Evolutionary conservation across 2,888 invertebrate species (phyloP).

Genomic region (Stenolophus ochropezus): DNA sequence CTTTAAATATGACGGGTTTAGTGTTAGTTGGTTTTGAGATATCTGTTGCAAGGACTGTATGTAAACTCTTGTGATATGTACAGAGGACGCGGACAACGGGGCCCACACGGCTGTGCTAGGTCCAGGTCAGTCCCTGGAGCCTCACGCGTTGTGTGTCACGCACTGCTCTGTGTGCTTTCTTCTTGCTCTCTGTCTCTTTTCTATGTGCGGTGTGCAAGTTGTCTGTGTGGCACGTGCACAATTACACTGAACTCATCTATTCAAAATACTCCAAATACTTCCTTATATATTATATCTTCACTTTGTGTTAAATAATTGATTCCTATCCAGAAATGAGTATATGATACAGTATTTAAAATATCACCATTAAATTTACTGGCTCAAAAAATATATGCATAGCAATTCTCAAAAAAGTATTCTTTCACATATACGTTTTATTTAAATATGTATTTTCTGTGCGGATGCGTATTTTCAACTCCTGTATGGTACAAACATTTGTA

Average conservation of each 20-base stretch:
- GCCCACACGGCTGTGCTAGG: conserved; percentile 70
- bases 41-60: background rate
- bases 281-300: too few species aligned
- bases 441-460: too few species aligned
- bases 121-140: conserved; percentile 71
- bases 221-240: background rate
- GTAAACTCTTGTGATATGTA: background rate
- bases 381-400: too few species aligned
- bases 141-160: background rate
- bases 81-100: conserved; percentile 1
- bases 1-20: too few species aligned
- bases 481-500: too few species aligned
- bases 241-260: background rate
- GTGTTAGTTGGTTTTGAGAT: background rate
- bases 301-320: too few species aligned
- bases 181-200: background rate
- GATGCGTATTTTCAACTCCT: too few species aligned
- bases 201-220: background rate
- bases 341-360: too few species aligned
- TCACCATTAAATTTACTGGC: too few species aligned
- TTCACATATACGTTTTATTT: too few species aligned
- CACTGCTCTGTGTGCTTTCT: background rate
- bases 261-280: background rate
- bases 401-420: too few species aligned
- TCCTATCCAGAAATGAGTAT: too few species aligned